Evolutionary conservation across 2,888 invertebrate species (phyloP), one percentile per base, ranked within the genome.

Genomic region (Ophion ellenae): DNA sequence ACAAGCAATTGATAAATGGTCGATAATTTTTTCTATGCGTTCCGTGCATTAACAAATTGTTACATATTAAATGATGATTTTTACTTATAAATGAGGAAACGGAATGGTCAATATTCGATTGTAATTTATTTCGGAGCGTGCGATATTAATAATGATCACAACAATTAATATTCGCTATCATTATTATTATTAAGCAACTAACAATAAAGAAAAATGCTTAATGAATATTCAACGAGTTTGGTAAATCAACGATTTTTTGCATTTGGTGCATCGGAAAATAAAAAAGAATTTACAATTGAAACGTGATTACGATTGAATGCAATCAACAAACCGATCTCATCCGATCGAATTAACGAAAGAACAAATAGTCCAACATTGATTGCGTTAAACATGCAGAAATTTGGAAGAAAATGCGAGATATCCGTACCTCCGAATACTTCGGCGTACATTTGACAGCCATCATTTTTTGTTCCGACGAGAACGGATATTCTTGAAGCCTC

Each of bases 381-480:
- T 32, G 28, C 32, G 32, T 64, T 32, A 64, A 10, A 6, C 53
- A 81, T 28, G 10, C 59, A 67, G 7, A 75, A 28, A 67, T 87
- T 24, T 63, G 14, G 11, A 90, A 91, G 24, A 53, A 53, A 53
- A 53, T 53, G 6, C 10, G 61, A 61, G 24, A 61, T 61, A 61
- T 24, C 20, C 61, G 61, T 90, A 95, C 96, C 90, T 97, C 96
- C 81, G 95, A 95, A 92, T 97, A 97, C 92, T 97, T 98, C 0
- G 97, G 96, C 17, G 96, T 96, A 93, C 98, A 98, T 94, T 97
- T 98, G 40, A 99, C 99, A 5, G 98, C 98, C 99, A 99, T 99
- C 96, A 98, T 98, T 95, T 99, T 99, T 87, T 98, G 98, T 91
- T 99, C 99, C 0, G 99, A 99, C 90, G 94, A 94, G 94, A 99